Conservation (phyloP, 2,113 vertebrate genomes). For the Balaeniceps rex region DNA sequence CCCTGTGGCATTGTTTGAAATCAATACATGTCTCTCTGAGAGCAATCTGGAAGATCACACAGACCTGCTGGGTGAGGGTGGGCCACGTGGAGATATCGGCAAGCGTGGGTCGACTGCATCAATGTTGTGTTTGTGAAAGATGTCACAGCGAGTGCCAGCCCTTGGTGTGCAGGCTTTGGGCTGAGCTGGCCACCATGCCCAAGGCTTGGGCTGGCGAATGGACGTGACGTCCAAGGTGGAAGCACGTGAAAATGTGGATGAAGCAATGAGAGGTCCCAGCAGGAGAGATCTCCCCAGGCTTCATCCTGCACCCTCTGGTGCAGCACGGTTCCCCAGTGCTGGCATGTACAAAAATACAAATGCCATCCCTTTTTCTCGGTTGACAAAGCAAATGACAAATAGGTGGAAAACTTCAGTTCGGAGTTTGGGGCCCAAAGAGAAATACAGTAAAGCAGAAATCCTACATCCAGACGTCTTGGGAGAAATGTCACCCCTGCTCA, state of each 20-base stretch:
- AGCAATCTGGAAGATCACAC: background rate
- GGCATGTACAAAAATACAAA: background rate
- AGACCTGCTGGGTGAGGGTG: too few species aligned
- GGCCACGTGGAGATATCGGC: fast-evolving
- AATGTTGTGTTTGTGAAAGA: background rate
- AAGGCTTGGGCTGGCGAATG: background rate
- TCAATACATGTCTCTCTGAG: too few species aligned
- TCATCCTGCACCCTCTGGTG: background rate
- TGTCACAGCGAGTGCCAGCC: background rate
- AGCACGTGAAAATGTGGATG: background rate
- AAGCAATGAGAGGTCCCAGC: background rate
- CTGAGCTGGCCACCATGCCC: background rate
- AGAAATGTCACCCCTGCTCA: background rate
- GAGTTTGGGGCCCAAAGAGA: background rate
- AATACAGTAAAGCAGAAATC: background rate
- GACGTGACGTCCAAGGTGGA: fast-evolving
- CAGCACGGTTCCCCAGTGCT: background rate
- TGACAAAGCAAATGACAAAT: background rate
- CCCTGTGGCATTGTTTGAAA: background rate
- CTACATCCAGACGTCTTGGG: background rate
- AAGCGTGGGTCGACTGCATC: fast-evolving
- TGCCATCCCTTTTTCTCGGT: background rate
- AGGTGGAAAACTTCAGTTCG: background rate
- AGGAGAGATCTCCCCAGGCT: background rate
- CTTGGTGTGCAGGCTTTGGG: background rate